Conservation (phyloP, 2,797 vertebrate species). For the Pelobates cultripes region DNA sequence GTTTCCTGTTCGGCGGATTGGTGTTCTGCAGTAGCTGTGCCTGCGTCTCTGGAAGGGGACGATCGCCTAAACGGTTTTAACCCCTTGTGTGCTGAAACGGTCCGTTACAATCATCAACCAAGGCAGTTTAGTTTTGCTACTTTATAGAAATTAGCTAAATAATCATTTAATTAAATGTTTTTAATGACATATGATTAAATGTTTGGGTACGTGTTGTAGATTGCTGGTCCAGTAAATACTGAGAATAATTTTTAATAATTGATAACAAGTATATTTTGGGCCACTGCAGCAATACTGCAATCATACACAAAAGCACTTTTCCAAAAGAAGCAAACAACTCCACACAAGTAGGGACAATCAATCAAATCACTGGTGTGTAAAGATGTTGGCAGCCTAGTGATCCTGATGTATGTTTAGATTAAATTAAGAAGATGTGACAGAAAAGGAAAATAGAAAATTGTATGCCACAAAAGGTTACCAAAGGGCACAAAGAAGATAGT, state of each 20-base stretch:
- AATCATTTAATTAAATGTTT: not conserved
- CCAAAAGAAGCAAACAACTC: slow-evolving; percentile 34
- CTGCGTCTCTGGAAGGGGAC: no score
- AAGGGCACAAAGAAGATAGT: slow-evolving; percentile 44
- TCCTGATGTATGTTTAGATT: slow-evolving; percentile 44
- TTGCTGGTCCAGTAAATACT: not conserved
- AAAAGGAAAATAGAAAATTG: slow-evolving; percentile 38
- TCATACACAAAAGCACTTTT: slow-evolving; percentile 10
- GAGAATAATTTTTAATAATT: not conserved
- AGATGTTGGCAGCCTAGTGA: slow-evolving; percentile 49
- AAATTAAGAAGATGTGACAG: slow-evolving; percentile 46
- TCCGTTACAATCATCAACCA: no score
- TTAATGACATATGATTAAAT: not conserved
- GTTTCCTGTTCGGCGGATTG: no score
- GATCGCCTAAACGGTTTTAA: no score
- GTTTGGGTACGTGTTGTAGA: no score
- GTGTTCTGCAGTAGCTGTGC: no score
- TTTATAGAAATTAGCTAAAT: not conserved
- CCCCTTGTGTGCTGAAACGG: no score
- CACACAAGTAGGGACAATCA: slow-evolving; percentile 45
- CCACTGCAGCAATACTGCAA: slow-evolving; percentile 12
- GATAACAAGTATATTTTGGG: slow-evolving; percentile 4
- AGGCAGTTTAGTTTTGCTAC: no score
- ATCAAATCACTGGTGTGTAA: slow-evolving; percentile 52
- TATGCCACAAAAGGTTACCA: slow-evolving; percentile 38